Percentiles rank a stretch among this genome's conserved stretches.
These are phyloP conservation scores for Schizaphis graminum DNA, from an alignment of 2,888 invertebrate genomes.

Conservation along the genomic window DNA sequence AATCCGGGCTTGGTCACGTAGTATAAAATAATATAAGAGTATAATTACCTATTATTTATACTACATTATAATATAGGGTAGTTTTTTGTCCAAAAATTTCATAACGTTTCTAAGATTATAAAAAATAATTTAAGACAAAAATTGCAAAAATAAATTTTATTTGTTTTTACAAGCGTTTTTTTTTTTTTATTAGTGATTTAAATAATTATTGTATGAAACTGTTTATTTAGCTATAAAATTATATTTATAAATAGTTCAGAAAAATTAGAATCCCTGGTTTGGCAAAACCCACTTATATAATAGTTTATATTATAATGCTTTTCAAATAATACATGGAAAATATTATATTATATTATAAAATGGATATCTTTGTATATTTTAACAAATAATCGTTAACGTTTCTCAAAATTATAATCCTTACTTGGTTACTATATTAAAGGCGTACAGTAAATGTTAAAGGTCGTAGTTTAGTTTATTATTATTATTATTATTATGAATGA, in stretches of 20 bases:
- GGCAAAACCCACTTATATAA: neutral
- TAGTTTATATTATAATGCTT: neutral
- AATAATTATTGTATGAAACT: neutral
- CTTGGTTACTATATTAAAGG: neutral
- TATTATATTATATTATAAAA: neutral
- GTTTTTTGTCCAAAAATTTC: neutral
- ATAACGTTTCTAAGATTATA: neutral
- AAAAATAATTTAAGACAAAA: neutral
- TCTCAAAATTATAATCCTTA: neutral
- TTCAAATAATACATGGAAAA: neutral
- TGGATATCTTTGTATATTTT: neutral
- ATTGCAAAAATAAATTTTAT: neutral
- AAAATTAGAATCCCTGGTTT: neutral
- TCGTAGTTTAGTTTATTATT: neutral
- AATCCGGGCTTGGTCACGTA: no score
- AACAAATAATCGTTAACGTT: constrained; percentile 11
- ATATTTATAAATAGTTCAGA: neutral
- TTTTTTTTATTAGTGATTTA: neutral
- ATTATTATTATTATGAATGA: neutral
- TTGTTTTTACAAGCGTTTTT: neutral
- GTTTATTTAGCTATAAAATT: neutral
- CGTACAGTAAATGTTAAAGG: neutral
- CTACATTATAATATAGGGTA: no score
- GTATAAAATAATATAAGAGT: no score
- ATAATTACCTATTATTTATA: no score